Evolutionary conservation across 2,888 invertebrate species (phyloP).

Genomic region (Drosophila kuntzei): DNA sequence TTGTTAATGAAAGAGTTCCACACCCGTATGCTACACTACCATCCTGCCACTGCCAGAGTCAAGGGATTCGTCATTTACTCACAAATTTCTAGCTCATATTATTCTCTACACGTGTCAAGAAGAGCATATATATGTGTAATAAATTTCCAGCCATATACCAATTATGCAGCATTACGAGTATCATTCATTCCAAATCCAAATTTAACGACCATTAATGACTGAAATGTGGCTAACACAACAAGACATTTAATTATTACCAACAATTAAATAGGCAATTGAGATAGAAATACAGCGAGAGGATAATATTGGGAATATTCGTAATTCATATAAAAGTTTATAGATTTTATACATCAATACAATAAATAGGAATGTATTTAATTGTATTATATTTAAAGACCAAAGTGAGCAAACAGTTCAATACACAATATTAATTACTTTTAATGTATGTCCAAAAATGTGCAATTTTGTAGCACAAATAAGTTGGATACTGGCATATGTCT

Average conservation of each 20-base stretch:
- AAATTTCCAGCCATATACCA: slow-evolving; percentile 9
- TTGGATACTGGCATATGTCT: too few species aligned
- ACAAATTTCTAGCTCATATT: slow-evolving; percentile 12
- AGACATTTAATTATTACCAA: too few species aligned
- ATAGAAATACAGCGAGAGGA: too few species aligned
- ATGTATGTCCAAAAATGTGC: too few species aligned
- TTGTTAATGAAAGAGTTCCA: background rate
- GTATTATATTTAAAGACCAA: background rate
- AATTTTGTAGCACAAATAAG: too few species aligned
- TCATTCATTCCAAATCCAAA: background rate
- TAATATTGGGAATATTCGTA: background rate
- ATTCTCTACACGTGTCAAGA: background rate
- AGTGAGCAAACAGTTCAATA: background rate
- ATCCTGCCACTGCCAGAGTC: background rate
- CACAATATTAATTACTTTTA: too few species aligned
- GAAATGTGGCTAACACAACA: too few species aligned
- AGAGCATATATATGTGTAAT: slow-evolving; percentile 16
- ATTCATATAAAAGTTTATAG: too few species aligned
- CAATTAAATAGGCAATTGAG: too few species aligned
- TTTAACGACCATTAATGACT: background rate
- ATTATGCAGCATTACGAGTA: background rate
- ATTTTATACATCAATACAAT: too few species aligned
- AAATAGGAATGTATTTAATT: background rate
- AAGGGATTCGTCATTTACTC: background rate
- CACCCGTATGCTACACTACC: background rate